phyloP scores from a whole-genome alignment of 2,113 vertebrate species.

The Abramis brama region DNA sequence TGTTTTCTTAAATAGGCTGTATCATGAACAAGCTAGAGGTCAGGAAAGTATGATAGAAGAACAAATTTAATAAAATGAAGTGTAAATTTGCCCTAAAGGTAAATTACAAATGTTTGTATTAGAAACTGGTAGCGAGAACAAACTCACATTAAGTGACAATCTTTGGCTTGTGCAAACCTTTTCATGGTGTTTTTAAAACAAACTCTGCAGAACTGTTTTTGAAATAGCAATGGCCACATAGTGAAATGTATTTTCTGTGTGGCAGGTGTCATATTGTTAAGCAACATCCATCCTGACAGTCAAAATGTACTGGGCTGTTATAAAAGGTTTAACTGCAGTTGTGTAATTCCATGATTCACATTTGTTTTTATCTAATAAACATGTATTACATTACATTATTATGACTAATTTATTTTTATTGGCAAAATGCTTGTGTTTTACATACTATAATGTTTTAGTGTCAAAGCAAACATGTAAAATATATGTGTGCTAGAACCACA shows the following conservation, averaged over 20 bases:
- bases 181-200: constrained; percentile 23
- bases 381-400: neutral
- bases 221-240: neutral
- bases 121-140: neutral
- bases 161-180: constrained; percentile 24
- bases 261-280: neutral
- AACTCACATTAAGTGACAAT: neutral
- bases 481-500: neutral
- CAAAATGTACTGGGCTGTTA: neutral
- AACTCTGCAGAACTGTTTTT: neutral
- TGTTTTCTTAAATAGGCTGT: neutral
- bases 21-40: neutral
- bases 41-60: neutral
- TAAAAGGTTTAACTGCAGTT: neutral
- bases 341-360: neutral
- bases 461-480: neutral
- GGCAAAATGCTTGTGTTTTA: neutral
- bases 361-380: neutral
- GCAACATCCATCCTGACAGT: neutral
- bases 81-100: neutral
- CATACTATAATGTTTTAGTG: neutral
- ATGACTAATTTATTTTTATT: constrained; percentile 2
- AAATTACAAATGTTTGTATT: constrained; percentile 11
- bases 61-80: neutral
- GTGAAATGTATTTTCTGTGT: neutral